Percentiles rank a stretch among this genome's conserved stretches.
These are phyloP conservation scores for Cantharis nigra DNA, from an alignment of 2,888 invertebrate species.

Conservation along the genomic window DNA sequence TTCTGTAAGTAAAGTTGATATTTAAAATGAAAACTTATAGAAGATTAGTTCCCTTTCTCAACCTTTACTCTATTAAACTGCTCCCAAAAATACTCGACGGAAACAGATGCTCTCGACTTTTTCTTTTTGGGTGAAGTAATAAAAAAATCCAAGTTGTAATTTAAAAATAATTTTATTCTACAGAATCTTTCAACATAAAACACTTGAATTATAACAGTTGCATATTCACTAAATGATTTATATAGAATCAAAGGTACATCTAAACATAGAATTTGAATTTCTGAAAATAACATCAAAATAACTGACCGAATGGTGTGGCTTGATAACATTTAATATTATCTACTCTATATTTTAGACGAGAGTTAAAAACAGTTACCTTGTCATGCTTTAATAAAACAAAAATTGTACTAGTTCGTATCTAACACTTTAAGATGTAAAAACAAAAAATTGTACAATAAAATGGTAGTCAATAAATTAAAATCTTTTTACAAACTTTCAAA, in stretches of 20 bases:
- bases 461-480: not conserved
- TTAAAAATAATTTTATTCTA: not conserved
- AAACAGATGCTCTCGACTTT: too few species aligned
- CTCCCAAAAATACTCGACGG: too few species aligned
- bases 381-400: not conserved
- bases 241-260: not conserved
- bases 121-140: too few species aligned
- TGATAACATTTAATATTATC: not conserved
- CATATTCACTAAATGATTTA: not conserved
- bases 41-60: too few species aligned
- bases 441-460: not conserved
- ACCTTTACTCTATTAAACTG: too few species aligned
- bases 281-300: not conserved
- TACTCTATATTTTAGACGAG: not conserved
- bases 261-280: not conserved
- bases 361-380: not conserved
- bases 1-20: too few species aligned
- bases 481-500: not conserved
- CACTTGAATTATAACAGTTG: not conserved
- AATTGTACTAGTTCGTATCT: not conserved
- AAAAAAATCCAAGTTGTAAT: not conserved
- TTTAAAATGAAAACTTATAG: too few species aligned
- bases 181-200: not conserved
- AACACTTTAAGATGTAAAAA: not conserved
- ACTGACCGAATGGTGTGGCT: not conserved